These are phyloP conservation scores for Eremophila alpestris DNA, from an alignment of 2,797 vertebrate genomes.

Conservation along the genomic window DNA sequence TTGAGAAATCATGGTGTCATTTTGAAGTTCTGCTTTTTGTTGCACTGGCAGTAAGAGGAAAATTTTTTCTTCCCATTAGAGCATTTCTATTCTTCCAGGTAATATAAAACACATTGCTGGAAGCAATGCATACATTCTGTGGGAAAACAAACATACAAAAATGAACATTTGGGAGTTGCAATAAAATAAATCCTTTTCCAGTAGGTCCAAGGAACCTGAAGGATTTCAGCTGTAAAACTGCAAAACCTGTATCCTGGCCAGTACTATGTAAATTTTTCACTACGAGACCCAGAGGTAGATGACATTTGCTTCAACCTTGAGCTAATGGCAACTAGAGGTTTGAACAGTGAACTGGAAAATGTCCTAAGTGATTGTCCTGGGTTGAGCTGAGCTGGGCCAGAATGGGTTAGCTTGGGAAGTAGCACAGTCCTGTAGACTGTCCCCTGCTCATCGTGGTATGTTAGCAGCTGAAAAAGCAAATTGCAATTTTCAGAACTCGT, in stretches of 20 bases:
- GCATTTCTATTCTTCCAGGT: slow-evolving; percentile 69
- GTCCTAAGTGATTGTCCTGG: background rate
- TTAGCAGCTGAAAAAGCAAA: background rate
- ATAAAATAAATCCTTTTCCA: slow-evolving; percentile 75
- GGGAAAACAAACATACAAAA: slow-evolving; percentile 64
- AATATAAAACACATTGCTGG: slow-evolving; percentile 80
- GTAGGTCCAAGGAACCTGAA: slow-evolving; percentile 71
- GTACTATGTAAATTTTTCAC: slow-evolving; percentile 70
- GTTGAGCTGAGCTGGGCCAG: background rate
- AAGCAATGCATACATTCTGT: slow-evolving; percentile 64
- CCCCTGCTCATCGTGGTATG: background rate
- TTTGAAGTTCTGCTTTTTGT: slow-evolving; percentile 63
- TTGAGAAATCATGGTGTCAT: slow-evolving; percentile 17
- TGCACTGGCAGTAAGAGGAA: slow-evolving; percentile 55
- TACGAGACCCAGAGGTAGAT: slow-evolving; percentile 44
- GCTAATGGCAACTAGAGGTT: slow-evolving; percentile 49
- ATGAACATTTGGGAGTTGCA: slow-evolving; percentile 72
- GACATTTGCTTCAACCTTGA: slow-evolving; percentile 66
- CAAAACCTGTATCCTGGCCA: slow-evolving; percentile 73
- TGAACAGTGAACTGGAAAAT: slow-evolving; percentile 50
- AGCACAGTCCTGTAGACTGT: background rate
- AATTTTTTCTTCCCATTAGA: slow-evolving; percentile 71
- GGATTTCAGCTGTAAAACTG: slow-evolving; percentile 75
- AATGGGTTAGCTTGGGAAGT: background rate
- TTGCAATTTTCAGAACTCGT: background rate